Evolutionary conservation across 2,888 invertebrate genomes (phyloP).

Genomic region (Scaptomyza reducta): DNA sequence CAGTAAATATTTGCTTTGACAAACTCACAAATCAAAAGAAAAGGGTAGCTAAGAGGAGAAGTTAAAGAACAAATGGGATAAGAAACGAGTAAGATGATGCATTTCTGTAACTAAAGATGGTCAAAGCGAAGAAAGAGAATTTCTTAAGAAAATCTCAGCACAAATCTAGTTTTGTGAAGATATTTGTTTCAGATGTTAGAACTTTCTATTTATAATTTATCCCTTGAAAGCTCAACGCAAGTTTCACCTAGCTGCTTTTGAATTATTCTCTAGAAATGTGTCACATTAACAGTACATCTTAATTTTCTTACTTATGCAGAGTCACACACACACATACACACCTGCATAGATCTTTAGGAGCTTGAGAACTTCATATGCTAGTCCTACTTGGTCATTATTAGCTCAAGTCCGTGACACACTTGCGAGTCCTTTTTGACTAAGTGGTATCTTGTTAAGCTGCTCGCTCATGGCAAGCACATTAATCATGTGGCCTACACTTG

Average conservation of each 20-base stretch:
- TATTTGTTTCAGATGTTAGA: not conserved
- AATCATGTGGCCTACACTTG: constrained; percentile 48
- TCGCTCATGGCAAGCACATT: constrained; percentile 43
- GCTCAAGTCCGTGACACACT: constrained; percentile 43
- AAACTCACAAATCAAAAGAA: constrained; percentile 7
- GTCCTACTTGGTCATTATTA: constrained; percentile 44
- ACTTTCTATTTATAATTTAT: not conserved
- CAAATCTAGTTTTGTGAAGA: not conserved
- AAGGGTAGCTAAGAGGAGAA: not conserved
- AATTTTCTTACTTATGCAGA: constrained; percentile 5
- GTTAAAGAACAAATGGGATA: not conserved
- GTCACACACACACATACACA: not conserved
- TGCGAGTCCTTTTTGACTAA: constrained; percentile 39
- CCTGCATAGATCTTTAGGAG: not conserved
- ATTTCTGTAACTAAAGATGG: constrained; percentile 10
- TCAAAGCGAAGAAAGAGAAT: not conserved
- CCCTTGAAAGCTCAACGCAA: not conserved
- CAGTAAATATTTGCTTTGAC: constrained; percentile 45
- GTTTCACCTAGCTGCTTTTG: not conserved
- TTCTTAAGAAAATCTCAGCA: not conserved
- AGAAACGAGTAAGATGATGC: constrained; percentile 6
- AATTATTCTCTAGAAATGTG: constrained; percentile 20
- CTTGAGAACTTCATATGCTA: constrained; percentile 26
- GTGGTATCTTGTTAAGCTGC: constrained; percentile 51
- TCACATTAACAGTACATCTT: constrained; percentile 11